Percentiles rank a stretch among this genome's conserved stretches.
Conservation (phyloP, 2,888 invertebrate species). For the Nomada lathburiana region DNA sequence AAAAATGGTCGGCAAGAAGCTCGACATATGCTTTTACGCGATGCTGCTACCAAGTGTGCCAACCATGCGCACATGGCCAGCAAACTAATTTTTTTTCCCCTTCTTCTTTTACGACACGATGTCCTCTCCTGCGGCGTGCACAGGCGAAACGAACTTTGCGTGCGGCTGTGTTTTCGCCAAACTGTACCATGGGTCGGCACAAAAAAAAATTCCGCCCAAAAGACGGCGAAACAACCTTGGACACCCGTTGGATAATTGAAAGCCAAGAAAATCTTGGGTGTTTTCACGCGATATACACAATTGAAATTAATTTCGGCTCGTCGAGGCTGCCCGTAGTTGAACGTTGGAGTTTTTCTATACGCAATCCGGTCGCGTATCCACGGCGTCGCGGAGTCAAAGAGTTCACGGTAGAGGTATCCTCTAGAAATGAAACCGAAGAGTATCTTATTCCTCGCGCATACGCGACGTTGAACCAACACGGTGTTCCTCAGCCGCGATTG, state of each 20-base stretch:
- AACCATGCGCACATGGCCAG: constrained; percentile 70
- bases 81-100: constrained; percentile 51
- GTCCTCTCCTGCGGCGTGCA: constrained; percentile 70
- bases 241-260: not conserved
- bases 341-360: not conserved
- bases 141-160: constrained; percentile 61
- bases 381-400: constrained; percentile 42
- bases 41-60: constrained; percentile 67
- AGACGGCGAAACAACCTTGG: constrained; percentile 34
- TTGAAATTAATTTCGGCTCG: not conserved
- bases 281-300: not conserved
- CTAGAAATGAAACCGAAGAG: constrained; percentile 58
- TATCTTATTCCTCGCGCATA: constrained; percentile 71
- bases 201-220: constrained; percentile 41
- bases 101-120: constrained; percentile 35
- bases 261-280: too few relatives aligned
- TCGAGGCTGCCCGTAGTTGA: not conserved
- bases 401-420: constrained; percentile 54
- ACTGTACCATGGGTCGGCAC: constrained; percentile 36
- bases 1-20: constrained; percentile 66
- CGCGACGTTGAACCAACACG: constrained; percentile 59
- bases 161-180: constrained; percentile 67
- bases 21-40: constrained; percentile 69
- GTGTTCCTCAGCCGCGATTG: constrained; percentile 71
- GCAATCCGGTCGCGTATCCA: constrained; percentile 25